Conservation (phyloP, 2,888 invertebrate species). For the Willowsia nigromaculata region DNA sequence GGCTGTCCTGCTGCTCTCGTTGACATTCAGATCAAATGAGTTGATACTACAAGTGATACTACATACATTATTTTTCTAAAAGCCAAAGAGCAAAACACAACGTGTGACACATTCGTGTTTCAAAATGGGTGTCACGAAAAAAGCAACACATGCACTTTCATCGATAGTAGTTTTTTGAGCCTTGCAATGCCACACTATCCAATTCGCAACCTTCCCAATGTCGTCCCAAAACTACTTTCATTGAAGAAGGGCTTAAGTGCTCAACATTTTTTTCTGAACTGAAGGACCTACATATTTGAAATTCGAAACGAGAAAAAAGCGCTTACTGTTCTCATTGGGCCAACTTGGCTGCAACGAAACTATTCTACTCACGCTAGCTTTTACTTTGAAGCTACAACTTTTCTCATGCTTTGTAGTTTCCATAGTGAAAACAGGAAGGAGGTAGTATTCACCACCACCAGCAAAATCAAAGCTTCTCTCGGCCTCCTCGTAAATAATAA, state of each 20-base stretch:
- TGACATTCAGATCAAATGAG: constrained; percentile 26
- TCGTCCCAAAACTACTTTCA: constrained; percentile 39
- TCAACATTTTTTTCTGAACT: neutral
- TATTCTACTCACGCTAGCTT: neutral
- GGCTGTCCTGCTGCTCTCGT: constrained; percentile 2
- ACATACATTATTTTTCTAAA: neutral
- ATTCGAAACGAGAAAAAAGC: neutral
- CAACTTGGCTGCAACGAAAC: neutral
- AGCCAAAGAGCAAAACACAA: neutral
- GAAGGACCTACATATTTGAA: constrained; percentile 17
- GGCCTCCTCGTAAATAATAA: neutral
- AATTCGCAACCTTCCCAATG: constrained; percentile 63
- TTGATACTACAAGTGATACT: neutral
- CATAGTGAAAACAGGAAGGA: constrained; percentile 9
- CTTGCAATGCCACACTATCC: neutral
- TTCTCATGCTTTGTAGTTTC: neutral
- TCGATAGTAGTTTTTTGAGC: neutral
- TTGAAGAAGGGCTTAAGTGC: neutral
- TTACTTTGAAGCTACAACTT: neutral
- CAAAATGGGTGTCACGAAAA: constrained; percentile 22
- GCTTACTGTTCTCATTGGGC: neutral
- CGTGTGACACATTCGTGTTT: constrained; percentile 29
- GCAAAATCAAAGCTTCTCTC: neutral
- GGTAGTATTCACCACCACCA: neutral
- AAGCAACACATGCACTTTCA: neutral